phyloP scores from a whole-genome alignment of 2,797 vertebrate species.

The Rhodeus uyekii region DNA sequence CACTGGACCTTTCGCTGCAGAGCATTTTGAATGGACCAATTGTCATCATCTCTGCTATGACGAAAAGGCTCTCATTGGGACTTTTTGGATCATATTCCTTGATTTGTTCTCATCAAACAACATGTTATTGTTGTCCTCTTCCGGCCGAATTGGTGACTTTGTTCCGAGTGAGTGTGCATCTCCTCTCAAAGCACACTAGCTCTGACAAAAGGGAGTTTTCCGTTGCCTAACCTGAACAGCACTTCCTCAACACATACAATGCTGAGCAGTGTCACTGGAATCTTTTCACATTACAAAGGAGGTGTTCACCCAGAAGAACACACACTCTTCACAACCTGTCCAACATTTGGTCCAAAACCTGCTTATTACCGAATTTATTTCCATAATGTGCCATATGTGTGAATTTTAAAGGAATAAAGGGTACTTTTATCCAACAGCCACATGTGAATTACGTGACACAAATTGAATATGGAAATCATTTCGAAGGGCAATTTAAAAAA shows the following conservation, averaged over 20 bases:
- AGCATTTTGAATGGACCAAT: slow-evolving; percentile 26
- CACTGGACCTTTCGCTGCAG: slow-evolving; percentile 27
- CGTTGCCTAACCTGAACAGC: slow-evolving; percentile 24
- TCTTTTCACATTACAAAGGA: slow-evolving; percentile 30
- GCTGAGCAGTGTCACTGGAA: slow-evolving; percentile 26
- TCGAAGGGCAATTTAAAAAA: not conserved
- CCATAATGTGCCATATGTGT: not conserved
- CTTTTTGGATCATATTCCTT: slow-evolving; percentile 44
- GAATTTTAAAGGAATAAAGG: not conserved
- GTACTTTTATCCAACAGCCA: not conserved
- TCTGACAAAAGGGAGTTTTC: slow-evolving; percentile 32
- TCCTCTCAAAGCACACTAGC: slow-evolving; percentile 4
- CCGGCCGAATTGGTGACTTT: slow-evolving; percentile 8
- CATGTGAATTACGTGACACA: not conserved
- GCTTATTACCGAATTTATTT: not conserved
- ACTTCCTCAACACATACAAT: slow-evolving; percentile 49
- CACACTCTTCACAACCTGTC: not conserved
- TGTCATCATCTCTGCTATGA: slow-evolving; percentile 44
- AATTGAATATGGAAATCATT: not conserved
- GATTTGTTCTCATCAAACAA: slow-evolving; percentile 39
- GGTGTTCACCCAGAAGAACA: slow-evolving; percentile 27
- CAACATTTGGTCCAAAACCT: too few relatives aligned
- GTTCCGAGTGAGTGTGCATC: not conserved
- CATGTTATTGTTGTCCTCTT: slow-evolving; percentile 41
- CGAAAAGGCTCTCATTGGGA: slow-evolving; percentile 26